Percentiles rank a stretch among this genome's conserved stretches.
These are phyloP conservation scores for Erpobdella octoculata DNA, from an alignment of 2,888 invertebrate species.

Conservation along the genomic window DNA sequence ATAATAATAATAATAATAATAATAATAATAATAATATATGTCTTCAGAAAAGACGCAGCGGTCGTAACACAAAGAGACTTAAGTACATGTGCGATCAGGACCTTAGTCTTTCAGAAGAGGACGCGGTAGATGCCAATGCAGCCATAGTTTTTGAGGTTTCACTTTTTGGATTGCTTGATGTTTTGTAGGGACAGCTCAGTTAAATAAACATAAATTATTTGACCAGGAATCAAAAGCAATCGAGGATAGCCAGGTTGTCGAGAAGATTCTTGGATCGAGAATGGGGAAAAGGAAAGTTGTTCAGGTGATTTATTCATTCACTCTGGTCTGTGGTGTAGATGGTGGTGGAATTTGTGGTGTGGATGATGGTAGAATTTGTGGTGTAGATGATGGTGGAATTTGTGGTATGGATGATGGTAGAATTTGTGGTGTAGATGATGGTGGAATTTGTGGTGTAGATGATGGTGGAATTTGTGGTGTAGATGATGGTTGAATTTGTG, in stretches of 20 bases:
- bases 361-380: neutral
- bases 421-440: neutral
- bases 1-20: too few relatives aligned
- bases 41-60: conserved; percentile 43
- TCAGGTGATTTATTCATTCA: neutral
- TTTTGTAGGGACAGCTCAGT: too few relatives aligned
- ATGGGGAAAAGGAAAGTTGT: conserved; percentile 39
- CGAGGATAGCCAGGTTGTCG: conserved; percentile 49
- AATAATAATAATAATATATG: too few relatives aligned
- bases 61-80: conserved; percentile 49
- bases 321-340: neutral
- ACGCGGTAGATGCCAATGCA: neutral
- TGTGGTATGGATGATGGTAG: neutral
- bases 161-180: neutral
- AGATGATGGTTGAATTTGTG: neutral
- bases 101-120: conserved; percentile 47
- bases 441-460: neutral
- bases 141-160: neutral
- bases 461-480: too few relatives aligned
- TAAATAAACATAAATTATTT: too few relatives aligned
- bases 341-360: neutral
- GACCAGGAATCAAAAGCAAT: conserved; percentile 43
- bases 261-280: conserved; percentile 50
- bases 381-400: neutral
- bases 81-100: conserved; percentile 51